Evolutionary conservation across 2,797 vertebrate genomes (phyloP), one percentile per base, ranked within the genome.

Genomic region (Heliangelus exortis): DNA sequence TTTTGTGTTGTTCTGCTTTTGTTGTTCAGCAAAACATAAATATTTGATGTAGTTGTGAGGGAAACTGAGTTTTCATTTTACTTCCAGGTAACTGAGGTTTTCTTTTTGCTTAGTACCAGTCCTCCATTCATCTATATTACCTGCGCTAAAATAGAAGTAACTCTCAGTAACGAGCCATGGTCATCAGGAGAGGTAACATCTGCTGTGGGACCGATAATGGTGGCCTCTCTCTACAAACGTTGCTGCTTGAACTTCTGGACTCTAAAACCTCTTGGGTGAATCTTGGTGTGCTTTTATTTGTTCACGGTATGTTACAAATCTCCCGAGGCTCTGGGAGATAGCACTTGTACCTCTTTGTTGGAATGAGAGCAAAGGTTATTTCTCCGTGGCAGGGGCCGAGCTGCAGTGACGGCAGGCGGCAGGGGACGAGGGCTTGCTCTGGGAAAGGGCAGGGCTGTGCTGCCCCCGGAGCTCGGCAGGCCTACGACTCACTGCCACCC

Each of bases 211-310:
- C 23, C 8, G 1, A 1, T 1, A 4, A 7, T 0, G 7, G 7
- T 0, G 48, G 43, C 55, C 31, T 22, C 26, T 25, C 41, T 8
- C 54, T 12, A 3, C 4, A 29, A 2, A 9, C 1, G 12, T 1
- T 2, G 39, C 1, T 26, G 7, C 63, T 23, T 1, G 6, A 22
- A 4, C 29, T 3, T 20, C 48, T 1, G 33, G 4, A 21, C 28
- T 14, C 11, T 33, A 2, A 7, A 8, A 3, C 10, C 15, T 9
- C 8, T 7, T 0, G 28, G 36, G 39, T 4, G 3, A 2, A 3
- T 1, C 25, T 5, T 0, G 57, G 10, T 16, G 9, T 1, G 1
- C 3, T 8, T 4, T 6, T 4, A 2, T 6, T 7, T 4, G 20
- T 1, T 4, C 8, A 2, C 3, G 4, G 12, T 2, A 8, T 0